Base-by-base conservation (phyloP, 2,797 vertebrate genomes). In the Pseudochromis fuscus region DNA sequence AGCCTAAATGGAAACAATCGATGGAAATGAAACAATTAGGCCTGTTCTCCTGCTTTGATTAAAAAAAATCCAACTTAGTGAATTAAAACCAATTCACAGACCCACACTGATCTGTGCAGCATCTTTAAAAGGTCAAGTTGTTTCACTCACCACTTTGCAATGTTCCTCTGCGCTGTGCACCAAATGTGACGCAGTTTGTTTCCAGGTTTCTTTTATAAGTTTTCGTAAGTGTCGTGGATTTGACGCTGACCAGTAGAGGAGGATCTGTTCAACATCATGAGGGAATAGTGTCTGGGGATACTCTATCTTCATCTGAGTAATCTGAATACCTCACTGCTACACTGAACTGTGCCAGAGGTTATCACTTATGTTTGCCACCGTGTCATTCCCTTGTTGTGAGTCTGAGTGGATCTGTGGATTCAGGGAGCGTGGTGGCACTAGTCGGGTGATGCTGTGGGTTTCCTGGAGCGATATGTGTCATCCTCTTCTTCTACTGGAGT, bases 201-300 rank as follows among this genome's bases (percentile, higher is more conserved):
- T 48, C 18, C 27, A 53, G 48, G 18, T 42, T 44, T 51, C 28
- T 66, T 88, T 90, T 92, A 93, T 90, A 86, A 73, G 67, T 89
- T 81, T 60, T 77, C 11, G 24, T 42, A 79, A 25, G 48, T 75
- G 70, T 73, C 2, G 38, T 78, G 61, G 35, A 80, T 82, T 91
- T 40, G 60, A 78, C 42, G 72, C 38, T 74, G 73, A 80, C 65
- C 35, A 44, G 31, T 19, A 81, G 31, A 87, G 91, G 81, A 86
- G 90, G 88, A 79, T 83, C 90, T 76, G 60, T 72, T 37, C 30
- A 46, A 75, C 31, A n/a, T 58, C 58, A 25, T 0, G 10, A 40
- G 71, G 37, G 52, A 62, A 53, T 5, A 45, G 2, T 4, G 18
- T 42, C 27, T 51, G n/a, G n/a, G n/a, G n/a, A n/a, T n/a, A n/a